A percentile compares a stretch with the other conserved stretches of the same genome.
Evolutionary conservation across 1,140 invertebrate genomes (phyloP).

Genomic region (Radopholus similis): DNA sequence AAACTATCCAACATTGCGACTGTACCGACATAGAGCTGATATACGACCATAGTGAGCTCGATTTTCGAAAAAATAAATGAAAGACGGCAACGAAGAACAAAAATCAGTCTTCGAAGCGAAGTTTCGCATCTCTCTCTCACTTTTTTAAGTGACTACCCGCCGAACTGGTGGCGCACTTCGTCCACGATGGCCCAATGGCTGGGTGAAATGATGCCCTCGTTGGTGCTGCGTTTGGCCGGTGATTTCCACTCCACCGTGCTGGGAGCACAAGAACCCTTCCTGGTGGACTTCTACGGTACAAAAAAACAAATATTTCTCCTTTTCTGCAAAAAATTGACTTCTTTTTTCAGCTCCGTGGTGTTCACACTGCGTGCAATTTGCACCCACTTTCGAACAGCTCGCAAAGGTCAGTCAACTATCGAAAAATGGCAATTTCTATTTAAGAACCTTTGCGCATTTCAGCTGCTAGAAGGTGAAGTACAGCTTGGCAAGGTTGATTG

Average conservation of each 20-base stretch:
- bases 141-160: conserved; percentile 48
- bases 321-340: too few relatives aligned
- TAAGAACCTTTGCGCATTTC: not conserved
- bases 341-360: conserved; percentile 66
- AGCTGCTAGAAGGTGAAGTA: conserved; percentile 51
- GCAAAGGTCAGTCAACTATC: conserved; percentile 36
- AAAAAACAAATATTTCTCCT: not conserved
- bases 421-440: not conserved
- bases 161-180: conserved; percentile 58
- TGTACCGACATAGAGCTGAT: conserved; percentile 65
- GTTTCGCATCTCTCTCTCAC: conserved; percentile 19
- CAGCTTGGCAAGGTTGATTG: conserved; percentile 57
- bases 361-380: conserved; percentile 56
- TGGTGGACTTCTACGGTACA: conserved; percentile 85
- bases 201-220: conserved; percentile 44
- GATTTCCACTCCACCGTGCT: conserved; percentile 37
- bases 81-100: too few relatives aligned
- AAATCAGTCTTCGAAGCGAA: too few relatives aligned
- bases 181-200: conserved; percentile 54
- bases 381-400: conserved; percentile 53
- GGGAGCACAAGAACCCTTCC: conserved; percentile 76
- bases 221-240: conserved; percentile 41
- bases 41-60: conserved; percentile 19
- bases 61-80: too few relatives aligned
- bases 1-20: conserved; percentile 71